phyloP scores from a whole-genome alignment of 2,797 vertebrate species.

The Bucorvus abyssinicus region DNA sequence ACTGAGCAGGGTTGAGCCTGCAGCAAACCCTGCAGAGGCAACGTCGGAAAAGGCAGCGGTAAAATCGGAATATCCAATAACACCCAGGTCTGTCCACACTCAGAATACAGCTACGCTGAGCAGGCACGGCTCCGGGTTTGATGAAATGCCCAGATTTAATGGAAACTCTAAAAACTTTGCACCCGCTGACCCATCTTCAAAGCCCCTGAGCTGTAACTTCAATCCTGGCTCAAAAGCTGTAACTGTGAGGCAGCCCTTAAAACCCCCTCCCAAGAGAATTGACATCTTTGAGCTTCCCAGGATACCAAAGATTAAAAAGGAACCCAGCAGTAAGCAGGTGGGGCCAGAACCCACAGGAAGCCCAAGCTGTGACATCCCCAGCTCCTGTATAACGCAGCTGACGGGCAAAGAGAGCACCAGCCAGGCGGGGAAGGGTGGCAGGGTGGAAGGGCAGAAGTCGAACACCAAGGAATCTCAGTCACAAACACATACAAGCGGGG shows the following conservation, averaged over 20 bases:
- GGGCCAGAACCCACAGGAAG: not conserved
- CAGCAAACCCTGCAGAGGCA: constrained; percentile 22
- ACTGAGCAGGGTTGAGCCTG: constrained; percentile 30
- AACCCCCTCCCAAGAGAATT: constrained; percentile 78
- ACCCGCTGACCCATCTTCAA: not conserved
- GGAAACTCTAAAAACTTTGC: not conserved
- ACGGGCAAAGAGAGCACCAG: constrained; percentile 80
- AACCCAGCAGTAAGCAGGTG: constrained; percentile 39
- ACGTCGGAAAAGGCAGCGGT: not conserved
- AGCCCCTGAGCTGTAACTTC: not conserved
- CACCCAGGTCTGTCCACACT: constrained; percentile 58
- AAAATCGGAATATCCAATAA: constrained; percentile 52
- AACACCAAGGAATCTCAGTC: constrained; percentile 68
- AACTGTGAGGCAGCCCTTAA: constrained; percentile 70
- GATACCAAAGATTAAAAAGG: constrained; percentile 94
- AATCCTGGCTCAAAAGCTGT: constrained; percentile 38
- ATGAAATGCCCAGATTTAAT: not conserved
- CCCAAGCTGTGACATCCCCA: constrained; percentile 73
- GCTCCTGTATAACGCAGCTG: constrained; percentile 81
- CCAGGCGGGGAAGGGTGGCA: constrained; percentile 45
- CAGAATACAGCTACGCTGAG: not conserved
- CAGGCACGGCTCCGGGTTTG: not conserved
- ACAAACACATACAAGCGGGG: constrained; percentile 1
- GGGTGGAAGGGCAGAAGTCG: constrained; percentile 73
- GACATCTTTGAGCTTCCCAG: constrained; percentile 89